A percentile compares a stretch with the other conserved stretches of the same genome.
Conservation (phyloP, 2,797 vertebrate species). For the Sebastes diaconus region DNA sequence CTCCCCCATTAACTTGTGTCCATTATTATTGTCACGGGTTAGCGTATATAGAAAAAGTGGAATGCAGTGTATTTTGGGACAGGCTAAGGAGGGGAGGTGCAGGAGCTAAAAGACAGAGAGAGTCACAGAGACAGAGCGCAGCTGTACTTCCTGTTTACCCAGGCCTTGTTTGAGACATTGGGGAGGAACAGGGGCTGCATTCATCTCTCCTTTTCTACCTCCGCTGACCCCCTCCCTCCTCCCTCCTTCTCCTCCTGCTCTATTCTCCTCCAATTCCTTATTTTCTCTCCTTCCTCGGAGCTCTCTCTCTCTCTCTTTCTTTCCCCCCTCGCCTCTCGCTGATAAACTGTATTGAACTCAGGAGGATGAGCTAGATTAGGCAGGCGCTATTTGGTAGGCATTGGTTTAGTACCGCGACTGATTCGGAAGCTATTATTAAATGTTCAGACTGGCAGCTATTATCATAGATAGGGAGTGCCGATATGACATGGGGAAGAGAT, state of each 20-base stretch:
- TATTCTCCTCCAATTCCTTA: conserved; percentile 50
- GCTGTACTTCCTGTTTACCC: conserved; percentile 94
- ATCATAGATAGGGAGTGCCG: neutral
- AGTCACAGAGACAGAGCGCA: conserved; percentile 68
- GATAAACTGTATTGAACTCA: conserved; percentile 44
- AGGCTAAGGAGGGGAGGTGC: conserved; percentile 26
- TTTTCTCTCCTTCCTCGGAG: conserved; percentile 28
- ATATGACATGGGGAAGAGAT: conserved; percentile 14
- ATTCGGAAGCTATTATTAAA: conserved; percentile 30
- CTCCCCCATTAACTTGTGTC: neutral
- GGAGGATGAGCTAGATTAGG: conserved; percentile 47
- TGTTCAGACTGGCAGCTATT: conserved; percentile 9
- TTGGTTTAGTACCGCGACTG: neutral
- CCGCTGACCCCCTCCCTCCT: conserved; percentile 62
- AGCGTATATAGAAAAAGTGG: neutral
- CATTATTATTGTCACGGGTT: neutral
- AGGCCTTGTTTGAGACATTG: conserved; percentile 87
- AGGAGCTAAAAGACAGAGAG: conserved; percentile 41
- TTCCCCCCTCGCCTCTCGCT: conserved; percentile 22
- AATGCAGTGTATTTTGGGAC: conserved; percentile 45
- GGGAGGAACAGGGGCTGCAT: conserved; percentile 92
- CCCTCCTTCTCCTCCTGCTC: conserved; percentile 43
- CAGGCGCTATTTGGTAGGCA: conserved; percentile 17
- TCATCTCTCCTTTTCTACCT: conserved; percentile 80
- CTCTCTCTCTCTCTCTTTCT: neutral